Evolutionary conservation across 2,888 invertebrate genomes (phyloP).

Genomic region (Lysandra bellargus): DNA sequence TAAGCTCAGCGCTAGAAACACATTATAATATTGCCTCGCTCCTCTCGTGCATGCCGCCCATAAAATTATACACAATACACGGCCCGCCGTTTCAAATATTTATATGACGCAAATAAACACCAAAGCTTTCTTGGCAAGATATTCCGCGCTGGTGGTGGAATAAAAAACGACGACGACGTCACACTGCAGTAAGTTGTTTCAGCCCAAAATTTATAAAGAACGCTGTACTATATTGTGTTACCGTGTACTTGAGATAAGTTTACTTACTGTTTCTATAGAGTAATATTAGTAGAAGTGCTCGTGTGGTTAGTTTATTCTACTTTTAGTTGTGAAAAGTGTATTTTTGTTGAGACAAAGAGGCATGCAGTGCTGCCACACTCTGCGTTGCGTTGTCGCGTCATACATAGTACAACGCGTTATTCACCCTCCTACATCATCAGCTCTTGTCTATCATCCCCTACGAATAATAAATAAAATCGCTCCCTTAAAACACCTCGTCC

Average conservation of each 20-base stretch:
- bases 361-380: too few species aligned
- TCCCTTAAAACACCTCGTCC: too few species aligned
- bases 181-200: slow-evolving; percentile 19
- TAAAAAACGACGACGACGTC: slow-evolving; percentile 21
- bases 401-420: too few species aligned
- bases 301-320: neutral
- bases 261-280: neutral
- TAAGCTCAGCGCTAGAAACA: slow-evolving; percentile 36
- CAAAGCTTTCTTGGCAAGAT: slow-evolving; percentile 19
- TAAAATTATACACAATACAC: slow-evolving; percentile 34
- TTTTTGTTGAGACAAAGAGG: too few species aligned
- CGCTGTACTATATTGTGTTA: slow-evolving; percentile 3
- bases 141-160: slow-evolving; percentile 14
- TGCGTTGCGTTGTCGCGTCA: too few species aligned
- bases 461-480: too few species aligned
- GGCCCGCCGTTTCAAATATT: slow-evolving; percentile 29
- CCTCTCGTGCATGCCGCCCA: slow-evolving; percentile 33
- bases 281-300: neutral
- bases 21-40: slow-evolving; percentile 41
- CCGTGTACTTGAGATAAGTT: neutral
- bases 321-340: neutral
- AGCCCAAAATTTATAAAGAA: slow-evolving; percentile 6
- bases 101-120: slow-evolving; percentile 28
- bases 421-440: too few species aligned
- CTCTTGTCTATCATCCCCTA: too few species aligned